Evolutionary conservation across 1,140 invertebrate genomes (phyloP).

Genomic region (Cherax quadricarinatus): DNA sequence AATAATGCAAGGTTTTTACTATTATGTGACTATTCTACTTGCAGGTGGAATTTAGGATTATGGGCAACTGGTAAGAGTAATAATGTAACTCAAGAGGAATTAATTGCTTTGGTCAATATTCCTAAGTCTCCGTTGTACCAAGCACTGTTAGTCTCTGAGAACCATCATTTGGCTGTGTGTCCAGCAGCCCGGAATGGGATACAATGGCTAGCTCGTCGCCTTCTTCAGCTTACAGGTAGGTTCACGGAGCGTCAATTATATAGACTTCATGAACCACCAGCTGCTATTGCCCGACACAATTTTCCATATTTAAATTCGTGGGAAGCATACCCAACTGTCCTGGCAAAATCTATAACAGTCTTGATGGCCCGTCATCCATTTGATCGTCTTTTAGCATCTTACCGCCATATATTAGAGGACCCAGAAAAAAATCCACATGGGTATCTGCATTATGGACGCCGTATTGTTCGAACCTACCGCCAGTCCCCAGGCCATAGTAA

Average conservation of each 20-base stretch:
- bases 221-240: slow-evolving; percentile 53
- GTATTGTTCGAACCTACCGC: slow-evolving; percentile 65
- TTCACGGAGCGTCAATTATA: slow-evolving; percentile 40
- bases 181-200: slow-evolving; percentile 54
- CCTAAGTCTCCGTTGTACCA: slow-evolving; percentile 62
- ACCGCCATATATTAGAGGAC: slow-evolving; percentile 62
- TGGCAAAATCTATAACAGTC: slow-evolving; percentile 52
- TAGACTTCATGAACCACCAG: slow-evolving; percentile 52
- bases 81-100: slow-evolving; percentile 32
- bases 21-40: not conserved
- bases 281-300: slow-evolving; percentile 54
- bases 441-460: slow-evolving; percentile 60
- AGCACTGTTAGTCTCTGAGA: slow-evolving; percentile 62
- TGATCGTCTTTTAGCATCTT: slow-evolving; percentile 64
- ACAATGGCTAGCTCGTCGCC: slow-evolving; percentile 63
- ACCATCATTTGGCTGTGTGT: slow-evolving; percentile 53
- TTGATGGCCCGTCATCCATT: slow-evolving; percentile 66
- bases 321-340: slow-evolving; percentile 62
- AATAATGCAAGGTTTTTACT: no score
- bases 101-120: not conserved
- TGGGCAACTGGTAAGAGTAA: not conserved
- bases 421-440: slow-evolving; percentile 63
- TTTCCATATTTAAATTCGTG: slow-evolving; percentile 66
- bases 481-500: slow-evolving; percentile 28
- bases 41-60: slow-evolving; percentile 65